Evolutionary conservation across 2,797 vertebrate species (phyloP).

Genomic region (Cirrhinus molitorella): DNA sequence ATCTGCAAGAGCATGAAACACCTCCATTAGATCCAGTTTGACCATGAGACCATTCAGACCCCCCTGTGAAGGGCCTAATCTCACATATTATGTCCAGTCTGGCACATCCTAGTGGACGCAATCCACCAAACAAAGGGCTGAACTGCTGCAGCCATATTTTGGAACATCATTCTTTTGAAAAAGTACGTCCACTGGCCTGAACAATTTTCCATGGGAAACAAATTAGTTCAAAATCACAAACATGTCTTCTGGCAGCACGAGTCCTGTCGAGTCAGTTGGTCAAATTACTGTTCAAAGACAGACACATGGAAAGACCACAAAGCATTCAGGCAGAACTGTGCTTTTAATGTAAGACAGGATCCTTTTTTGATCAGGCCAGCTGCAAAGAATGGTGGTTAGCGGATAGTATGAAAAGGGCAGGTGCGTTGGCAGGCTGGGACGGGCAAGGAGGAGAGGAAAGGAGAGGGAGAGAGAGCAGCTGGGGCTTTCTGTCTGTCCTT

Average conservation of each 20-base stretch:
- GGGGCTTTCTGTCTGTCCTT: slow-evolving; percentile 66
- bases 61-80: slow-evolving; percentile 44
- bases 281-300: slow-evolving; percentile 42
- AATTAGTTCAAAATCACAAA: slow-evolving; percentile 56
- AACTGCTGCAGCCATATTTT: slow-evolving; percentile 28
- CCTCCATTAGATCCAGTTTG: slow-evolving; percentile 51
- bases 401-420: slow-evolving; percentile 57
- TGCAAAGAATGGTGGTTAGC: slow-evolving; percentile 47
- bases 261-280: slow-evolving; percentile 44
- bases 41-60: slow-evolving; percentile 33
- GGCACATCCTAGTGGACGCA: slow-evolving; percentile 32
- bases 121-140: slow-evolving; percentile 12
- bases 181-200: slow-evolving; percentile 43
- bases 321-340: slow-evolving; percentile 24
- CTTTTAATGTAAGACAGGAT: slow-evolving; percentile 45
- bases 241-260: slow-evolving; percentile 44
- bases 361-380: slow-evolving; percentile 47
- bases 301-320: slow-evolving; percentile 46
- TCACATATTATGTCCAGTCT: slow-evolving; percentile 53
- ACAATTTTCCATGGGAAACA: slow-evolving; percentile 57
- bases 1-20: slow-evolving; percentile 54
- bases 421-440: slow-evolving; percentile 60
- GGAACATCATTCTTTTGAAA: slow-evolving; percentile 34
- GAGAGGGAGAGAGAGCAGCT: slow-evolving; percentile 43
- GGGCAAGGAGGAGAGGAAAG: slow-evolving; percentile 22